Evolutionary conservation across 2,797 vertebrate genomes (phyloP), one percentile per base, ranked within the genome.

Genomic region (Acanthurus tractus): DNA sequence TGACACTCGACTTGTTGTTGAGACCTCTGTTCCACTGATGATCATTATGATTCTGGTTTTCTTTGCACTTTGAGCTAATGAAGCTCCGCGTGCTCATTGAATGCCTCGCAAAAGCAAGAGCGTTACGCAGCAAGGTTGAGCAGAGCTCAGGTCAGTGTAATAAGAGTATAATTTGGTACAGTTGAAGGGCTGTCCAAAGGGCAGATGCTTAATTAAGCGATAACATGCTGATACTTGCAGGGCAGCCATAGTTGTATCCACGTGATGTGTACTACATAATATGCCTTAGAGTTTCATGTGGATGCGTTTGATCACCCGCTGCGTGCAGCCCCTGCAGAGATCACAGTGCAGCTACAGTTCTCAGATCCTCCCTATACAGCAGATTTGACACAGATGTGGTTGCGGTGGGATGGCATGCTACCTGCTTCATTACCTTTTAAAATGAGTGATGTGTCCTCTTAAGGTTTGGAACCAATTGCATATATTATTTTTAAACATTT

Each of bases 221-320:
- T 76, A 20, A 63, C 61, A 56, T 44, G 49, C 59, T 74, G 74
- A 67, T 81, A 53, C 69, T 74, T 14, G n/a, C 63, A 52, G 67
- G 63, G 57, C 66, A 67, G 38, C 57, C 49, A 49, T 48, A n/a
- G 74, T 40, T 15, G 44, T 52, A 74, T 67, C 78, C 71, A 50
- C 74, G 44, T 63, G 69, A 50, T 46, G 71, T 70, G 79, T 53
- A 63, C 74, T 29, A 73, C 79, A 76, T 72, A 70, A 74, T 65
- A 25, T 49, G 63, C 72, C 63, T 61, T 57, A 4, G 66, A 76
- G 79, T 79, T 85, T 78, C 73, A 79, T 17, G 74, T 70, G 78
- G 72, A 65, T 66, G 78, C 68, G 73, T 85, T 78, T 85, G 83
- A 88, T 90, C 85, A 53, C 76, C 67, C 1, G 3, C 17, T 14